These are phyloP conservation scores for Drosophila meridiana DNA, from an alignment of 2,888 invertebrate species.

Conservation along the genomic window DNA sequence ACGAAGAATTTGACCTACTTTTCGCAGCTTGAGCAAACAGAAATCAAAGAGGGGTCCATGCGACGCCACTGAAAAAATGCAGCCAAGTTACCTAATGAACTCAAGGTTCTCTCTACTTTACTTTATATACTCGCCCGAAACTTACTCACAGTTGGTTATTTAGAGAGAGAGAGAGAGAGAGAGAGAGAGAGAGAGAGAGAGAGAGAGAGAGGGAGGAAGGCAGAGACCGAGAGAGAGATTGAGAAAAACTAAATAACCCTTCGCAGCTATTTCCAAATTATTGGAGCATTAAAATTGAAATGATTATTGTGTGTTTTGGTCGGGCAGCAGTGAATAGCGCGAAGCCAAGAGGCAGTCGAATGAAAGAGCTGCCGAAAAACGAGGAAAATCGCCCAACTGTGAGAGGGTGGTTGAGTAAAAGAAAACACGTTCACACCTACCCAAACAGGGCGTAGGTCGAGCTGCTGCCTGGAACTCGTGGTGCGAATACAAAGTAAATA, in stretches of 20 bases:
- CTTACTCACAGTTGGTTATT: constrained; percentile 16
- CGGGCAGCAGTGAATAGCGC: constrained; percentile 32
- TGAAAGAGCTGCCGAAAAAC: constrained; percentile 66
- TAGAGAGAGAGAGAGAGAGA: neutral
- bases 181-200: neutral
- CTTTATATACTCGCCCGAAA: constrained; percentile 19
- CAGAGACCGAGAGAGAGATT: neutral
- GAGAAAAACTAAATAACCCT: constrained; percentile 58
- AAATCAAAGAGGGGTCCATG: constrained; percentile 18
- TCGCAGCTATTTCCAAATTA: constrained; percentile 71
- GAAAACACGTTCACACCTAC: constrained; percentile 75
- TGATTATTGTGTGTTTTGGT: constrained; percentile 75
- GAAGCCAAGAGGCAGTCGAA: constrained; percentile 56
- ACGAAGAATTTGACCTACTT: constrained; percentile 40
- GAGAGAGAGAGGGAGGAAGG: neutral
- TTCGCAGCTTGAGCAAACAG: constrained; percentile 25
- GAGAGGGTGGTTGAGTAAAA: constrained; percentile 39
- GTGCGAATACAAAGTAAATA: constrained; percentile 80
- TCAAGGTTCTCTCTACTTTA: constrained; percentile 33
- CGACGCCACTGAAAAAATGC: constrained; percentile 13
- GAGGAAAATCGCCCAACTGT: constrained; percentile 62
- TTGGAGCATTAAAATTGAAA: constrained; percentile 81
- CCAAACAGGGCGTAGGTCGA: constrained; percentile 13
- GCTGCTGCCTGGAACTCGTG: constrained; percentile 60
- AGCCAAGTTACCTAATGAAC: constrained; percentile 50